A percentile compares a stretch with the other conserved stretches of the same genome.
These are phyloP conservation scores for Halichondria panicea DNA, from an alignment of 37 sponge, comb jelly and placozoan genomes.

Conservation along the genomic window DNA sequence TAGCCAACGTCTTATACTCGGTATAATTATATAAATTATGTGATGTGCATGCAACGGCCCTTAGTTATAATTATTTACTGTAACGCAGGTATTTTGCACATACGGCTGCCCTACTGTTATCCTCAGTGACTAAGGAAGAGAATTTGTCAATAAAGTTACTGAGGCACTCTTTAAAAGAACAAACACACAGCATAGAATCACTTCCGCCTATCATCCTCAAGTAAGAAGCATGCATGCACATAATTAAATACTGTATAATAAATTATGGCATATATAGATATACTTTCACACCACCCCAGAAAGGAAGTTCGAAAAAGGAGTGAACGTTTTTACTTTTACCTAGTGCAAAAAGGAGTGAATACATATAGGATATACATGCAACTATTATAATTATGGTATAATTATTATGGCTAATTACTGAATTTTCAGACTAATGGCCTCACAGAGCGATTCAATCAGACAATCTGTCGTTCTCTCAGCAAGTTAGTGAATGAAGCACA, in stretches of 20 bases:
- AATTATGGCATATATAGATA: neutral
- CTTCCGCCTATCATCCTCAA: conserved; percentile 41
- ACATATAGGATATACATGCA: too few relatives aligned
- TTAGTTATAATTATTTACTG: neutral
- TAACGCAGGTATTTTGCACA: conserved; percentile 5
- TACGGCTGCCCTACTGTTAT: conserved; percentile 29
- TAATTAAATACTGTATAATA: neutral
- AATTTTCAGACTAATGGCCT: conserved; percentile 34
- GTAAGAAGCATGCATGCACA: conserved; percentile 17
- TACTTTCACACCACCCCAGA: neutral
- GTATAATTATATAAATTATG: neutral
- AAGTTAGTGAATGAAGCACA: conserved; percentile 41
- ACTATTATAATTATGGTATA: too few relatives aligned
- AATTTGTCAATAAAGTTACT: conserved; percentile 34
- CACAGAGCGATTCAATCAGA: conserved; percentile 45
- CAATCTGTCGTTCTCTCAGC: conserved; percentile 11
- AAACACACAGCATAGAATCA: conserved; percentile 22
- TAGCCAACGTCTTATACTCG: conserved; percentile 28
- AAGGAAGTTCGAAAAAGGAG: too few relatives aligned
- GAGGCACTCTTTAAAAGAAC: conserved; percentile 18
- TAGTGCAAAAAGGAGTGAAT: too few relatives aligned
- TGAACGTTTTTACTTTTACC: too few relatives aligned
- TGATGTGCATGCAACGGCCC: neutral
- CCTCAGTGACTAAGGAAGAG: conserved; percentile 38
- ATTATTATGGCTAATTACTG: neutral